Base-by-base conservation (phyloP, 2,797 vertebrate species). In the Mus spretus region DNA sequence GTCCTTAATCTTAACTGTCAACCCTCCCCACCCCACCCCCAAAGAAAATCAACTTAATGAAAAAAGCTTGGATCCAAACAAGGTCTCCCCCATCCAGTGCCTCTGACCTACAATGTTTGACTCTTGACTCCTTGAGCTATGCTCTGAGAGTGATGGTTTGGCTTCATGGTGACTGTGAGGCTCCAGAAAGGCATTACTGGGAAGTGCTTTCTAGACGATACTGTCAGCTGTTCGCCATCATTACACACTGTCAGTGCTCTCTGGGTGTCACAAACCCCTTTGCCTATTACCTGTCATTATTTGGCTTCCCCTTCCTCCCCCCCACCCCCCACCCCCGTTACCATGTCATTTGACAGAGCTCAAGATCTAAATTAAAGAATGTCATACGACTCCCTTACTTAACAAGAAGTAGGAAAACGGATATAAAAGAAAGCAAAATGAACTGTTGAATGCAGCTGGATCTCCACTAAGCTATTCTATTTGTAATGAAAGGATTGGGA, bases 351-450 rank as follows among this genome's bases (percentile, higher is more conserved):
- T 65, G 77, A 82, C 85, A 93, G 0, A 78, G 61, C 44, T 94
- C 84, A 85, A 85, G 75, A 91, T 77, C 67, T 72, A 77, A 77
- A 88, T 85, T 37, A 78, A 83, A 95, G 79, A 9, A 77, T 53
- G 47, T 37, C 80, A 11, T 22, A 31, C 34, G 72, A 63, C n/a
- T 59, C 44, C 65, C 87, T 90, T 57, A 12, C 34, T 91, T 80
- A 94, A 44, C 19, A 81, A 89, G n/a, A 92, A n/a, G 65, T 59
- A 94, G 86, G 40, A 91, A 92, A 92, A 40, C 40, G 74, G 78
- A 82, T 77, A 65, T 34, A 79, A 81, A 89, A 28, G 59, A 93
- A 91, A 93, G 88, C 26, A 84, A 93, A 93, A 84, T 89, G 15
- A 90, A 93, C 4, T 89, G 12, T 9, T 93, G n/a, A 89, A 92